phyloP scores from a whole-genome alignment of 1,140 invertebrate genomes.

The Ephestia elutella region DNA sequence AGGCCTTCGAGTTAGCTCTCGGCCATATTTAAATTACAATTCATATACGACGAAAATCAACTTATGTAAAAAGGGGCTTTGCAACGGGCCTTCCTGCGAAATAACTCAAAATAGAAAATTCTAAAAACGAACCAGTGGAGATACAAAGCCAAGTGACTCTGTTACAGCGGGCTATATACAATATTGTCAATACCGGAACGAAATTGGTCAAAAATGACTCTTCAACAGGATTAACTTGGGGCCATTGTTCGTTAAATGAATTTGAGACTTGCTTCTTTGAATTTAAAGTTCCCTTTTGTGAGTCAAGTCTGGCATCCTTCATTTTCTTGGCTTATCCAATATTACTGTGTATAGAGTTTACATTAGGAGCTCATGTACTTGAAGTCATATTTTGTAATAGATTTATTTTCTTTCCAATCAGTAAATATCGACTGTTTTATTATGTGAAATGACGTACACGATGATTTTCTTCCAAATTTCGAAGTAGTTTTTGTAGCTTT shows the following conservation, averaged over 20 bases:
- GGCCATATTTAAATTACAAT: not conserved
- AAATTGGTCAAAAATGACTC: slow-evolving; percentile 66
- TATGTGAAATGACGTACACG: too few relatives aligned
- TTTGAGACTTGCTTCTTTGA: slow-evolving; percentile 17
- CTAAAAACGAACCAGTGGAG: slow-evolving; percentile 8
- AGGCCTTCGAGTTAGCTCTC: too few relatives aligned
- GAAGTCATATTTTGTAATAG: not conserved
- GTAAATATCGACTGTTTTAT: too few relatives aligned
- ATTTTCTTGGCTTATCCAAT: not conserved
- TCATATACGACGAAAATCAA: not conserved
- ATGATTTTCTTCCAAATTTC: too few relatives aligned
- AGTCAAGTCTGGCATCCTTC: not conserved
- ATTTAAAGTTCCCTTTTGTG: slow-evolving; percentile 24
- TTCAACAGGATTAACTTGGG: slow-evolving; percentile 51
- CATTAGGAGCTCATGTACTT: slow-evolving; percentile 8
- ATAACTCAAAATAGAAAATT: slow-evolving; percentile 12
- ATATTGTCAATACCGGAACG: slow-evolving; percentile 52
- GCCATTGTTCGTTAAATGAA: slow-evolving; percentile 11
- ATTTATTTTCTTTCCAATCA: too few relatives aligned
- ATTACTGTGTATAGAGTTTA: not conserved
- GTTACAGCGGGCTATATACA: slow-evolving; percentile 41
- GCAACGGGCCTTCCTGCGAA: slow-evolving; percentile 10
- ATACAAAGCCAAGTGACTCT: slow-evolving; percentile 26
- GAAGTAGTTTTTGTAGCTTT: too few relatives aligned
- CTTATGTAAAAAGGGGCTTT: slow-evolving; percentile 14